Evolutionary conservation across 2,888 invertebrate species (phyloP).

Genomic region (Drosophila melanosoma): DNA sequence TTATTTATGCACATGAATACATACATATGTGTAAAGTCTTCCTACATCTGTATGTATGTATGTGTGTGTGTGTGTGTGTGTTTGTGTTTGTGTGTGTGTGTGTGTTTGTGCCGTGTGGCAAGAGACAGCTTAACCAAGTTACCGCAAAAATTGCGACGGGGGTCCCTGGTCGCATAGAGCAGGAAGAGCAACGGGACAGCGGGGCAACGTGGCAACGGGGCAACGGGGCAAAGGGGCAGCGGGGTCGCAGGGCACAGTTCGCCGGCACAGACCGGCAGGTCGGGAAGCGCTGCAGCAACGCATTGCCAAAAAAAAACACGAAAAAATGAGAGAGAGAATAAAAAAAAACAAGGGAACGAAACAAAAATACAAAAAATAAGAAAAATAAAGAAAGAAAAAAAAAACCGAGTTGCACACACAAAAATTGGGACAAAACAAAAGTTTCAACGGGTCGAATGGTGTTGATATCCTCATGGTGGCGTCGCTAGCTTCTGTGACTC

Average conservation of each 20-base stretch:
- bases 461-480: slow-evolving; percentile 76
- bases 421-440: slow-evolving; percentile 79
- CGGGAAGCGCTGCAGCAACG: slow-evolving; percentile 42
- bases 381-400: slow-evolving; percentile 27
- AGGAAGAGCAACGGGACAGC: neutral
- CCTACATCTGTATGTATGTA: slow-evolving; percentile 16
- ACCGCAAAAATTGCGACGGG: slow-evolving; percentile 71
- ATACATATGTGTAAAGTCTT: slow-evolving; percentile 34
- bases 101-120: slow-evolving; percentile 21
- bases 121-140: slow-evolving; percentile 65
- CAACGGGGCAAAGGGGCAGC: neutral
- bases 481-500: slow-evolving; percentile 4
- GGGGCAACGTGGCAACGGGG: neutral
- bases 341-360: slow-evolving; percentile 3
- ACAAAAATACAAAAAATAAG: slow-evolving; percentile 21
- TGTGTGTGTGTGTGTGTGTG: neutral
- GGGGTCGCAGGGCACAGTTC: slow-evolving; percentile 1
- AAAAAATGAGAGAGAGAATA: slow-evolving; percentile 21
- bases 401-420: slow-evolving; percentile 56
- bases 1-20: slow-evolving; percentile 16
- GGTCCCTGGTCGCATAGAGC: slow-evolving; percentile 29
- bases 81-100: slow-evolving; percentile 3
- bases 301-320: slow-evolving; percentile 62
- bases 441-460: slow-evolving; percentile 66
- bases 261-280: slow-evolving; percentile 30